Evolutionary conservation across 2,797 vertebrate species (phyloP), one percentile per base, ranked within the genome.

Genomic region (Ispidina lecontei): DNA sequence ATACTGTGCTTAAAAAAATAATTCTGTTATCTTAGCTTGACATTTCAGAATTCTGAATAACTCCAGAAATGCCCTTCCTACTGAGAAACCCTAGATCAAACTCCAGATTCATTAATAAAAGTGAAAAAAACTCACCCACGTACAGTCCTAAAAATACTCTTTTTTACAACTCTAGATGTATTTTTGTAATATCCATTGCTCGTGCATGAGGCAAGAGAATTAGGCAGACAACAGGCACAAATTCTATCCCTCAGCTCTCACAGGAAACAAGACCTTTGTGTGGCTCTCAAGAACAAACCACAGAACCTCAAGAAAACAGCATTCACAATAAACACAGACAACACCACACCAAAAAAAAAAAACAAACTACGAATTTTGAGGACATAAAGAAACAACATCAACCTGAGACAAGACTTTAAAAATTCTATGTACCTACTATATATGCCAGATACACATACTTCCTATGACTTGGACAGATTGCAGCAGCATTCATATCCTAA

Each of bases 351-450:
- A 78, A 93, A 67, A 39, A 39, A 39, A 39, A 37, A 37, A 14
- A 37, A 37, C 10, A 10, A 87, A 75, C 56, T 93, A 37, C 22
- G 62, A 49, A 51, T 59, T 87, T 52, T 8, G 2, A 93, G 78
- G 81, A 92, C 87, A 96, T 28, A 62, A 33, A 67, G 77, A 62
- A 39, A 8, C 41, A 90, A 88, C 80, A 91, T 54, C 72, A 81
- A 80, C 79, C 72, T 82, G 71, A 64, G 77, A 68, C 54, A 93
- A 67, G 43, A 94, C 58, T 90, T 28, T 58, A 4, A 59, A 64
- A 80, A 86, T 28, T 26, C 86, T 84, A 91, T 74, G 74, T 56
- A 89, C 58, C 91, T 96, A 93, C 47, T 90, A 95, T 71, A 90
- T 65, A 91, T 54, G 79, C 59, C 70, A 96, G 74, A 88, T 76